Evolutionary conservation across 2,888 invertebrate genomes (phyloP), one percentile per base, ranked within the genome.

Genomic region (Plagiodera versicolora): DNA sequence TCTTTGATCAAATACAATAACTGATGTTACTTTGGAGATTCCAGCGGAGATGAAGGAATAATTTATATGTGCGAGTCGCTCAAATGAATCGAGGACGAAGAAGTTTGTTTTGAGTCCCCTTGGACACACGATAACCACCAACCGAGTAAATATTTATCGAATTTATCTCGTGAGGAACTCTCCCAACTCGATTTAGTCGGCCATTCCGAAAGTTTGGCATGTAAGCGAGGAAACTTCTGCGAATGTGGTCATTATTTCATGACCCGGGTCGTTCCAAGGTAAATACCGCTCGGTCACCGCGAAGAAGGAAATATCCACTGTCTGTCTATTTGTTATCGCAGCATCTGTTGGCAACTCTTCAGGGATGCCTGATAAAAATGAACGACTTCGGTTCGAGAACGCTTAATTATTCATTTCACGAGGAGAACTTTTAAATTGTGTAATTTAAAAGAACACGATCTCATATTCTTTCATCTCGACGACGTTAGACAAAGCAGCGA

Each of bases 341-440:
- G 65, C 72, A 71, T 71, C 72, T 72, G 68, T 63, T 67, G 63
- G 65, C 60, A 65, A 65, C 62, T 71, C 75, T 74, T 69, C 53
- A 59, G 75, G 74, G 76, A 73, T 70, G 70, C 65, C 75, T 79
- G 79, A 79, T 79, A 79, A 79, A 78, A 78, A 79, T 78, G 78
- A 79, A 79, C 78, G 79, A 77, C 78, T 70, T 71, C 76, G 76
- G 75, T 76, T 75, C 74, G 76, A 68, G 39, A 52, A 48, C 24
- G 51, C 44, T 78, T 78, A 79, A 78, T 80, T 80, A 80, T 81
- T 81, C 80, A 80, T 80, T 80, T 77, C 80, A 79, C 80, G 81
- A 78, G 76, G 75, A 76, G 77, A 80, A 80, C 80, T 80, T 81
- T 81, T 80, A 80, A 81, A 81, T 80, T 80, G 79, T 78, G 79